phyloP scores from a whole-genome alignment of 1,140 invertebrate genomes.

The Leptinotarsa lineolata region DNA sequence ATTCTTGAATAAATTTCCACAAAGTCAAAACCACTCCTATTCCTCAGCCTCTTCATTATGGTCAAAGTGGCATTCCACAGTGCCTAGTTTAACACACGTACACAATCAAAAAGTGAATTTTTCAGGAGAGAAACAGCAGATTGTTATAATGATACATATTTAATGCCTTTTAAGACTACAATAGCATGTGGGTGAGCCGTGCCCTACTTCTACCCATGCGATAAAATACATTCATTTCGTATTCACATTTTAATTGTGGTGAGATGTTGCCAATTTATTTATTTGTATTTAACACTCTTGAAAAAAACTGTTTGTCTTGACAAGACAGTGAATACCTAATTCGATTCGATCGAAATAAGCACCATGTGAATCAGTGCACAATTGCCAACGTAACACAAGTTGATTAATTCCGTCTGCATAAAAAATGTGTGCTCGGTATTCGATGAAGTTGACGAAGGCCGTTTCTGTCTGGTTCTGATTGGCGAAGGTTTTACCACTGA shows the following conservation, averaged over 20 bases:
- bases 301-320: no score
- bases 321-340: no score
- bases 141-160: constrained; percentile 23
- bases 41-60: not conserved
- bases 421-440: no score
- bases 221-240: constrained; percentile 1
- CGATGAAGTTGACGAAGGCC: no score
- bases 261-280: not conserved
- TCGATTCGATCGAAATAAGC: no score
- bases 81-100: not conserved
- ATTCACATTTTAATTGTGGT: not conserved
- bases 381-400: no score
- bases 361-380: no score
- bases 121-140: constrained; percentile 4
- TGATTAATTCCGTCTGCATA: no score
- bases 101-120: constrained; percentile 20
- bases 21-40: constrained; percentile 11
- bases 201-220: constrained; percentile 17
- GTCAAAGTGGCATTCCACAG: constrained; percentile 18
- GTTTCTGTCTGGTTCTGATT: no score
- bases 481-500: no score
- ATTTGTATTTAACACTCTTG: no score
- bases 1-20: not conserved
- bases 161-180: constrained; percentile 25
- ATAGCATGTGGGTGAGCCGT: constrained; percentile 22